Evolutionary conservation across 2,113 vertebrate genomes (phyloP), one percentile per base, ranked within the genome.

Genomic region (Halcyon malimbica): DNA sequence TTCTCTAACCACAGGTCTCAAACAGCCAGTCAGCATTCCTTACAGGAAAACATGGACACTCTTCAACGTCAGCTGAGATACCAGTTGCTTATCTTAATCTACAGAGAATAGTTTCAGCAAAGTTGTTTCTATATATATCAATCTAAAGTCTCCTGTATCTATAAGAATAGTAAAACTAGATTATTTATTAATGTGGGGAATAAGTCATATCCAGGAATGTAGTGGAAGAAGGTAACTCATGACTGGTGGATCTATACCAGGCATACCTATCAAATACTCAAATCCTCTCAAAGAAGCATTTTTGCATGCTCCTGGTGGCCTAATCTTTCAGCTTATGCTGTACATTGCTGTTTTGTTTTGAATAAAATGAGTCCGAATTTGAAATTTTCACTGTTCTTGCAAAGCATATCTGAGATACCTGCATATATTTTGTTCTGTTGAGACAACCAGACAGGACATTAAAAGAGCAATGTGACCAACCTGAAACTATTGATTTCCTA

Each of bases 341-440:
- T 9, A n/a, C 54, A 41, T 44, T 31, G 26, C 29, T 41, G 12
- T 5, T 64, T 33, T 41, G 21, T 23, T 77, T 73, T 31, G 21
- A 63, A 26, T 16, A 57, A 83, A 83, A 33, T 25, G 28, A 54
- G 71, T 31, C 10, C 50, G 71, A 65, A 60, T 18, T 74, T 25
- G 44, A 79, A 46, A 11, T 64, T 77, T 46, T 57, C 24, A 5
- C 31, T 83, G 11, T 3, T 48, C 37, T 44, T 41, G 17, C 53
- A 28, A 10, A 31, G 15, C 21, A 4, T 12, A 6, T 11, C 63
- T 24, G 70, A 81, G 63, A 29, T 26, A 41, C 2, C 67, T 56
- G 35, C 42, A 9, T 0, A 0, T 15, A 23, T 62, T 64, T 53
- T 42, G 16, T 13, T 59, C 87, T 21, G 1, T 10, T 26, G 16